Evolutionary conservation across 2,113 vertebrate species (phyloP), one percentile per base, ranked within the genome.

Genomic region (Columba janthina): DNA sequence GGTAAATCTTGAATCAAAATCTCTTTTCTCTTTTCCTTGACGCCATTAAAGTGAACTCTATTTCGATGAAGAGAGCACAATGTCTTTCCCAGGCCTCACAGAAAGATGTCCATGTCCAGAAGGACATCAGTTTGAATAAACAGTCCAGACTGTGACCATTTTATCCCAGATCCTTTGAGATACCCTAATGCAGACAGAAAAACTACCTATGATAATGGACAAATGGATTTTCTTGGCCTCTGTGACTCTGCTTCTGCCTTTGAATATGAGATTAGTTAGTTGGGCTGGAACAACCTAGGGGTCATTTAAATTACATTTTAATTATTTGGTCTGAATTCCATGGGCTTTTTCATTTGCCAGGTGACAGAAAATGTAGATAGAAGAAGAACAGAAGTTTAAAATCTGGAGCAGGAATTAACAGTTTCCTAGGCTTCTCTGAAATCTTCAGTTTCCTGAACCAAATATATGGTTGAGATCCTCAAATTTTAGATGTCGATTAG

Each of bases 291-390:
- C 28, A 81, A 46, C 64, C 36, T n/a, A 51, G 16, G 34, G 40
- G 77, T 87, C 58, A 69, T 79, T 89, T 87, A 91, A 96, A 91
- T 75, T 79, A 48, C 24, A 72, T 34, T 54, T 82, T 51, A 93
- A 78, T 76, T 72, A 81, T 78, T 82, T 75, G 31, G 18, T 75
- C 56, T 71, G 53, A 88, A 76, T 91, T 72, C n/a, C 21, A 70
- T 13, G 13, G 44, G 20, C 48, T 48, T 82, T 91, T 85, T 42
- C 50, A 36, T 29, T 78, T 78, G 38, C 24, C 51, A 72, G 38
- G 48, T 89, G 69, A 90, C 46, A 83, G 75, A 80, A 73, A 56
- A 93, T 22, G 18, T 21, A 53, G 46, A n/a, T 32, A 67, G 58
- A 28, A 67, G 22, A 81, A 73, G 26, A 91, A 83, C 6, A 84